These are phyloP conservation scores for Eilema depressum DNA, from an alignment of 2,888 invertebrate species.

Conservation along the genomic window DNA sequence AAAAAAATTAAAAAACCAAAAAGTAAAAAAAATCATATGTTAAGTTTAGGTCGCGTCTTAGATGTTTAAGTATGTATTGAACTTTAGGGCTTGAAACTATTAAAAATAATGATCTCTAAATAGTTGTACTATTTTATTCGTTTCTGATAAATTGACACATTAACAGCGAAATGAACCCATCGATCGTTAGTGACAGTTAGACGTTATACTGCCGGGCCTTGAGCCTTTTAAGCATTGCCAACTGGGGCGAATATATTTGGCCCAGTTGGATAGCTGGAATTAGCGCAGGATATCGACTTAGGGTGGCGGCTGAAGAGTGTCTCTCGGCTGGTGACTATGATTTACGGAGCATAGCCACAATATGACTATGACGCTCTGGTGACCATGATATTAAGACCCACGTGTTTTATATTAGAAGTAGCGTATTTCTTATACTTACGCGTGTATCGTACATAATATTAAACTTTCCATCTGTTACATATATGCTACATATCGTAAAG, in stretches of 20 bases:
- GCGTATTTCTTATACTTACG: conserved; percentile 5
- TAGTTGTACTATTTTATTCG: too few species aligned
- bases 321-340: not conserved
- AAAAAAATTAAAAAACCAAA: too few species aligned
- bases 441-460: not conserved
- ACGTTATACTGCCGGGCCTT: conserved; percentile 19
- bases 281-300: conserved; percentile 23
- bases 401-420: not conserved
- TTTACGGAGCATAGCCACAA: not conserved
- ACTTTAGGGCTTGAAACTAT: too few species aligned
- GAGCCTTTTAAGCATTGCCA: not conserved
- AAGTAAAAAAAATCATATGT: too few species aligned
- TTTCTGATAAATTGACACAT: too few species aligned
- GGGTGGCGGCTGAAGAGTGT: conserved; percentile 21
- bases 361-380: too few species aligned
- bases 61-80: too few species aligned
- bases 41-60: too few species aligned
- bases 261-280: conserved; percentile 21
- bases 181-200: not conserved
- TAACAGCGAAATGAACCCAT: not conserved
- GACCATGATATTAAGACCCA: too few species aligned
- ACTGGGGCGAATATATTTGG: conserved; percentile 2
- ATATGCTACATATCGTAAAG: not conserved
- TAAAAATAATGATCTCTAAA: too few species aligned
- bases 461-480: conserved; percentile 1